Conservation (phyloP, 2,113 vertebrate species). For the Phalacrocorax carbo region DNA sequence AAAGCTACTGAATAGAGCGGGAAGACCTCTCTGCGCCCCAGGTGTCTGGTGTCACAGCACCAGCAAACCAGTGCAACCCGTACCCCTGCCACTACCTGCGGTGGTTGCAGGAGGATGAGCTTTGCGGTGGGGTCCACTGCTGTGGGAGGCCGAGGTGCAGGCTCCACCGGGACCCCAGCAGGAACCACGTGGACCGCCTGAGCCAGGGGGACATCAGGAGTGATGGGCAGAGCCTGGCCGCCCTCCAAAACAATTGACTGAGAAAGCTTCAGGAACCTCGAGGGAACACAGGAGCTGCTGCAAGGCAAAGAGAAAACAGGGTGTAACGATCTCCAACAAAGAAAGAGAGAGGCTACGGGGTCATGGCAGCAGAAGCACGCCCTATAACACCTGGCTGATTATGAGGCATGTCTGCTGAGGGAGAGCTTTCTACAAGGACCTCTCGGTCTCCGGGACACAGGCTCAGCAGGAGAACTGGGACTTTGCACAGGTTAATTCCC, state of each 20-base stretch:
- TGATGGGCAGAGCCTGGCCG: slow-evolving; percentile 76
- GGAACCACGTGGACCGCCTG: slow-evolving; percentile 53
- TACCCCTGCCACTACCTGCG: slow-evolving; percentile 74
- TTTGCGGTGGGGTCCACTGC: slow-evolving; percentile 72
- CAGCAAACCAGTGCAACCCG: not conserved
- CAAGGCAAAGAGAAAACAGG: not conserved
- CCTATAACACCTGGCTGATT: not conserved
- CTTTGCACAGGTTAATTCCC: not conserved
- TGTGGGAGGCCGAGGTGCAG: slow-evolving; percentile 73
- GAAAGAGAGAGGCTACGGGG: not conserved
- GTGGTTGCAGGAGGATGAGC: slow-evolving; percentile 82
- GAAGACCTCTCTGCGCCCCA: not conserved
- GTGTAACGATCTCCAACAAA: not conserved
- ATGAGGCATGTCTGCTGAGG: not conserved
- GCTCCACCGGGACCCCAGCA: slow-evolving; percentile 10
- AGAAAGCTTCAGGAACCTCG: slow-evolving; percentile 88
- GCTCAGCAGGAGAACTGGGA: not conserved
- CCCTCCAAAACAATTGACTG: slow-evolving; percentile 85
- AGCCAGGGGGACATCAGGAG: slow-evolving; percentile 72
- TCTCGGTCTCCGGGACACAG: not conserved
- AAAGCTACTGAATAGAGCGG: not conserved
- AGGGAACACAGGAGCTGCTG: slow-evolving; percentile 84
- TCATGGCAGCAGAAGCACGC: rapidly evolving
- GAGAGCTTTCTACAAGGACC: not conserved
- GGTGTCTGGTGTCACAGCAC: not conserved